phyloP scores from a whole-genome alignment of 1,140 invertebrate genomes.

The Glossosoma conforme region DNA sequence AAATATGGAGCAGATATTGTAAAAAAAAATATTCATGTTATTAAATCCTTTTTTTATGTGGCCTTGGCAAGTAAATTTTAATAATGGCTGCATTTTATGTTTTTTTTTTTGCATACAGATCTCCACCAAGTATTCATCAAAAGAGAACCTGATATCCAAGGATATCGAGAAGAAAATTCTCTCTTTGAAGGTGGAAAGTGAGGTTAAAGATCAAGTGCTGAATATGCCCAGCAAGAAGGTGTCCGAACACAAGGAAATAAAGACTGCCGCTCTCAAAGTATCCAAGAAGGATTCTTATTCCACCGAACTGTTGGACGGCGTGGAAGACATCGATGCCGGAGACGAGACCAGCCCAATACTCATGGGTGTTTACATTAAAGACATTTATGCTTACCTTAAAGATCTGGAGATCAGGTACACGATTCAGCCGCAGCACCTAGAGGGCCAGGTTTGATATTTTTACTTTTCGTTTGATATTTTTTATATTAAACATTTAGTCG shows the following conservation, averaged over 20 bases:
- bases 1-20: too few relatives aligned
- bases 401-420: conserved; percentile 63
- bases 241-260: conserved; percentile 1
- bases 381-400: conserved; percentile 78
- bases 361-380: conserved; percentile 76
- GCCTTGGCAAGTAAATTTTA: too few relatives aligned
- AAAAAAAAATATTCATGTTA: too few relatives aligned
- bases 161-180: conserved; percentile 36
- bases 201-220: conserved; percentile 6
- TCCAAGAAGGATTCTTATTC: conserved; percentile 23
- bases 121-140: conserved; percentile 16
- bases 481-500: too few relatives aligned
- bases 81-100: too few relatives aligned
- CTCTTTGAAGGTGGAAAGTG: conserved; percentile 25
- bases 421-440: conserved; percentile 59
- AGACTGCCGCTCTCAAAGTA: background rate
- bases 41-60: too few relatives aligned
- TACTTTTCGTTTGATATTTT: conserved; percentile 9
- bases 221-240: background rate
- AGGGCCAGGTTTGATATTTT: conserved; percentile 50
- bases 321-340: conserved; percentile 65
- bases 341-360: conserved; percentile 66
- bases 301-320: conserved; percentile 36
- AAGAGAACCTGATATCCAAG: conserved; percentile 21
- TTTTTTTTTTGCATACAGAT: too few relatives aligned